phyloP scores from a whole-genome alignment of 2,797 vertebrate species.

The Atherinosoma microstoma region DNA sequence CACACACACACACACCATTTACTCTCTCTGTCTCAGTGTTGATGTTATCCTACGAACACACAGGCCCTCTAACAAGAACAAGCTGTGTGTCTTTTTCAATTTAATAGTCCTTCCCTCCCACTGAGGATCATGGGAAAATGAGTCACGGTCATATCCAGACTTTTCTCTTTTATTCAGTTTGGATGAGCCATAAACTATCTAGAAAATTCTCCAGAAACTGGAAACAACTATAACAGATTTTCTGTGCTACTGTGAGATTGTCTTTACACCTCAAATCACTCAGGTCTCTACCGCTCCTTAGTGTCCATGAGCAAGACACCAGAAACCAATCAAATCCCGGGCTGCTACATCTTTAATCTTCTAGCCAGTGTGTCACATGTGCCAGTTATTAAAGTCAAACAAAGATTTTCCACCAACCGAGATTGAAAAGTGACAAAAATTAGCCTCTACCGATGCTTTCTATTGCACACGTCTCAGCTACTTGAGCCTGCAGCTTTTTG shows the following conservation, averaged over 20 bases:
- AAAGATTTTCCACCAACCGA: neutral
- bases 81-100: neutral
- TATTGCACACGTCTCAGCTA: constrained; percentile 6
- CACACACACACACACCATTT: constrained; percentile 2
- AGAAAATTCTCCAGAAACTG: neutral
- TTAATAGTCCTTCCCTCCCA: constrained; percentile 1
- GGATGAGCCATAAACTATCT: neutral
- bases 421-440: neutral
- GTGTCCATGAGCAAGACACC: constrained; percentile 5
- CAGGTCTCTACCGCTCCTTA: neutral
- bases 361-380: neutral
- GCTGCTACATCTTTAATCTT: constrained; percentile 23
- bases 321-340: neutral
- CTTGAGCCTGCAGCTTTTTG: neutral
- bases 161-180: neutral
- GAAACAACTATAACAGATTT: neutral
- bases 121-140: constrained; percentile 38
- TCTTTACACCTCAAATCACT: constrained; percentile 18
- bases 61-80: constrained; percentile 13
- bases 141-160: neutral
- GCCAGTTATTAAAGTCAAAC: neutral
- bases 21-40: constrained; percentile 1
- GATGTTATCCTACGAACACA: constrained; percentile 13
- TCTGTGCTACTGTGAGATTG: constrained; percentile 9
- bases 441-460: neutral